Percentiles rank a stretch among this genome's conserved stretches.
Conservation (phyloP, 2,888 invertebrate species). For the Pardosa pseudoannulata region DNA sequence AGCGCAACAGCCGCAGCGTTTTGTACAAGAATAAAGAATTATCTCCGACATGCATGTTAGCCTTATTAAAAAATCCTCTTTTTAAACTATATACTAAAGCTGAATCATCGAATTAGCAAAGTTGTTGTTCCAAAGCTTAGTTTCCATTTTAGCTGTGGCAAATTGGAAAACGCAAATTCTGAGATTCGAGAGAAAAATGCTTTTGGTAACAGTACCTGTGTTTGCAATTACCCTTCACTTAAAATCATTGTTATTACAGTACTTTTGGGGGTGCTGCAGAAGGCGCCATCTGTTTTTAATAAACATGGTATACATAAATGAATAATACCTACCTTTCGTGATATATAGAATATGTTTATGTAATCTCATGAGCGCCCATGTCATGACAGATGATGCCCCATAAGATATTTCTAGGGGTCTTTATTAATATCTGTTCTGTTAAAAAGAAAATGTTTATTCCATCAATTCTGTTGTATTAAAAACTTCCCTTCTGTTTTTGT, state of each 20-base stretch:
- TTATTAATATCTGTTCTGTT: too few relatives aligned
- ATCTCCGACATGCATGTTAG: conserved; percentile 55
- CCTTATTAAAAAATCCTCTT: conserved; percentile 40
- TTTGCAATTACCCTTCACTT: background rate
- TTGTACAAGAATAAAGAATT: conserved; percentile 35
- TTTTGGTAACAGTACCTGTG: background rate
- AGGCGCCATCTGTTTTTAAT: background rate
- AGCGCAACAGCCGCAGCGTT: conserved; percentile 53
- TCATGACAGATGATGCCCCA: too few relatives aligned
- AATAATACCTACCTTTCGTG: too few relatives aligned
- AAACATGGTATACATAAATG: background rate
- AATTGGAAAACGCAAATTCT: too few relatives aligned
- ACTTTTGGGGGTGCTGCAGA: background rate
- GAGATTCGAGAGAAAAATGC: background rate
- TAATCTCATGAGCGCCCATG: too few relatives aligned
- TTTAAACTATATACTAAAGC: conserved; percentile 42
- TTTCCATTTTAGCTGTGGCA: conserved; percentile 41
- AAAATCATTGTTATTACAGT: background rate
- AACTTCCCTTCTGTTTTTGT: too few relatives aligned
- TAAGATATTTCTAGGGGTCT: too few relatives aligned
- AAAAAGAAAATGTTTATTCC: too few relatives aligned
- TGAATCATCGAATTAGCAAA: conserved; percentile 49
- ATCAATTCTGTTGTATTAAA: too few relatives aligned
- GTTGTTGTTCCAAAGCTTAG: conserved; percentile 39
- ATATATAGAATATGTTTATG: too few relatives aligned